phyloP scores from a whole-genome alignment of 2,797 vertebrate species.

The Hozukius guyotensis region DNA sequence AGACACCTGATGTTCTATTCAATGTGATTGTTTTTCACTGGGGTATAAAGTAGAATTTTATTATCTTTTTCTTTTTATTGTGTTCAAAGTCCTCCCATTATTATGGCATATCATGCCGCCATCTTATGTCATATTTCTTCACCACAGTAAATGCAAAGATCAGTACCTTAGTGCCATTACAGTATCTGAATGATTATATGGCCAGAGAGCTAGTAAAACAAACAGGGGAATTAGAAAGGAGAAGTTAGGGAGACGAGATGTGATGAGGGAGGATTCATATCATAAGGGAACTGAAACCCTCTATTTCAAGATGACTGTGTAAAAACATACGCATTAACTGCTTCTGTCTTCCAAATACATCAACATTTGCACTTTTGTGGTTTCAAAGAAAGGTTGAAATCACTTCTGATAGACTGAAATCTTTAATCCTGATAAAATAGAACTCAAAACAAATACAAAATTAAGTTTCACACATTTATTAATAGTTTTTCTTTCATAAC shows the following conservation, averaged over 20 bases:
- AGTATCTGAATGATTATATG: neutral
- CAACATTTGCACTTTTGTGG: neutral
- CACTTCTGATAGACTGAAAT: neutral
- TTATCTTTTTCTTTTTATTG: neutral
- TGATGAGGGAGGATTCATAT: neutral
- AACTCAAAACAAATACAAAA: neutral
- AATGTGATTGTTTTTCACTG: neutral
- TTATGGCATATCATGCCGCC: fast-evolving
- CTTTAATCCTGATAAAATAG: neutral
- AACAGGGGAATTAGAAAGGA: neutral
- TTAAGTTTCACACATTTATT: neutral
- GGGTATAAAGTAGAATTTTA: neutral
- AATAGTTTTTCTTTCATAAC: neutral
- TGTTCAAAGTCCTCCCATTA: slow-evolving; percentile 14
- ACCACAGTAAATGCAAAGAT: neutral
- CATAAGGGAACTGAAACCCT: neutral
- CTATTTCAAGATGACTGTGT: neutral
- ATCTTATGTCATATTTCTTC: too few species aligned
- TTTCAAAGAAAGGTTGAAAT: neutral
- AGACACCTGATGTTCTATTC: neutral
- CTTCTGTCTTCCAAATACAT: neutral
- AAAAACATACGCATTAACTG: neutral
- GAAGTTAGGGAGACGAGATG: neutral
- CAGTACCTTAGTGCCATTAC: neutral
- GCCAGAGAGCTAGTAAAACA: neutral